phyloP scores from a whole-genome alignment of 2,888 invertebrate genomes.

The Lycophotia porphyrea region DNA sequence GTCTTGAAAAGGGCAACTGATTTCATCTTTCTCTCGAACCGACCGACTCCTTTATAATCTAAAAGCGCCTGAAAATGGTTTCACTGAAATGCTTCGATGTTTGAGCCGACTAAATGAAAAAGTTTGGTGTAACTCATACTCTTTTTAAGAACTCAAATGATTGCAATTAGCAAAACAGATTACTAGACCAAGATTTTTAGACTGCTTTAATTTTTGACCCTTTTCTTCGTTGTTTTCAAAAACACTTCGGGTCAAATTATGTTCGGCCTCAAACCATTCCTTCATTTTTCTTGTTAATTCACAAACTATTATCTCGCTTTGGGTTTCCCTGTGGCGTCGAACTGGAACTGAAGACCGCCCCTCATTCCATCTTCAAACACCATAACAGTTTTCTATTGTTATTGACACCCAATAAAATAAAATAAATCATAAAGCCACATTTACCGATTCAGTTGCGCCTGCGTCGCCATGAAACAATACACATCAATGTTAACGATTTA shows the following conservation, averaged over 20 bases:
- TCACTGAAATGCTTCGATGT: background rate
- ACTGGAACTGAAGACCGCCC: background rate
- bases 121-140: background rate
- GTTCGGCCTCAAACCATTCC: background rate
- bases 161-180: background rate
- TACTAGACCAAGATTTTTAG: background rate
- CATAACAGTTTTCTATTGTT: background rate
- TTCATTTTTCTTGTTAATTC: background rate
- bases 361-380: conserved; percentile 2
- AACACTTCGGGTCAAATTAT: background rate
- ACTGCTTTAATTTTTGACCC: background rate
- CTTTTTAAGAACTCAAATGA: background rate
- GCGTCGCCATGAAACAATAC: conserved; percentile 83
- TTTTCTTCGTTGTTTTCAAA: background rate
- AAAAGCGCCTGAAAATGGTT: background rate
- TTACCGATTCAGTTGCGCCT: conserved; percentile 63
- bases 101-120: background rate
- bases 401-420: conserved; percentile 37
- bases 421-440: conserved; percentile 69
- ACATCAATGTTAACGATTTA: conserved; percentile 84
- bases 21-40: background rate
- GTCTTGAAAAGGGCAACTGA: background rate
- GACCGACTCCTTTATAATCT: background rate
- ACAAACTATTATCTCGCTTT: background rate
- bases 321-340: rapidly evolving